Base-by-base conservation (phyloP, 1,140 invertebrate species). In the Ladona fulva region DNA sequence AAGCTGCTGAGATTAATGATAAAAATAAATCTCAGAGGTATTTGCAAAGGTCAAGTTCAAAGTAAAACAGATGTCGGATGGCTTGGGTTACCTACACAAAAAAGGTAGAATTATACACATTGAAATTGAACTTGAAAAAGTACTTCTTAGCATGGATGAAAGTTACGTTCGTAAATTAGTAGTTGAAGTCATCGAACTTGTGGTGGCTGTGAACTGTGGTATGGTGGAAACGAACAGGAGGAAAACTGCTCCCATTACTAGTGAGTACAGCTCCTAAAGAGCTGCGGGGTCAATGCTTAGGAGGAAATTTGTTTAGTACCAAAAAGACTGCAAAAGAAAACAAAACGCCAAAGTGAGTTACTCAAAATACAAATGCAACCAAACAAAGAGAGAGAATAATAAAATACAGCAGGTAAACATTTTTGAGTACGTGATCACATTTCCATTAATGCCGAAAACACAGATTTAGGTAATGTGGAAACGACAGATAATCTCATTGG, bases 91-190 rank as follows among this genome's bases (percentile, higher is more conserved):
- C 88, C 89, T 99, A 78, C 98, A 99, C 86, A 91, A 92, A 77
- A 98, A 98, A 88, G 99, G 98, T 90, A 87, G 91, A 85, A 99
- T 99, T 81, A 99, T 99, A 86, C 98, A 99, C 85, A 99, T 98
- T 24, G 98, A 99, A 85, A 98, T 99, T 80, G 99, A 99, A 85
- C 98, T 97, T 74, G 98, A 99, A 88, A 99, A 99, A 89, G 97
- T 99, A 76, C 88, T 99, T 74, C 88, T 99, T 78, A 97, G 95
- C 87, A 95, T 97, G 11, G 91, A 93, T 84, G 91, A 93, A 80
- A 84, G 89, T 37, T 93, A 97, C 84, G 93, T 98, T 79, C 89
- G 94, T 79, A 94, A 94, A 83, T 85, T 99, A 82, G 97, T 97
- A 74, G 92, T 91, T 76, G 95, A 98, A 86, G 97, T 97, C 52